Conservation (phyloP, 2,888 invertebrate genomes). For the Meteorus colon region DNA sequence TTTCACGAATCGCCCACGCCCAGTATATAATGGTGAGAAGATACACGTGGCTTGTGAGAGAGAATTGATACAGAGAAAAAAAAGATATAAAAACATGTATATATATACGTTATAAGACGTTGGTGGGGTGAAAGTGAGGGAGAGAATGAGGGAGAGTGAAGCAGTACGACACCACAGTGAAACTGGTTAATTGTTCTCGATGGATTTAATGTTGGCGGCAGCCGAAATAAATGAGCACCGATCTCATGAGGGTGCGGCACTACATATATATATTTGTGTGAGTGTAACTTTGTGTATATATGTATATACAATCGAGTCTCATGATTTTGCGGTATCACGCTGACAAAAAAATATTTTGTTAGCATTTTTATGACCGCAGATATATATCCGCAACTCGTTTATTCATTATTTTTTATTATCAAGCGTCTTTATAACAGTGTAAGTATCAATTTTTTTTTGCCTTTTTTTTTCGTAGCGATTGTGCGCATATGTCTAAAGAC, state of each 20-base stretch:
- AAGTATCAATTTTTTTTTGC: neutral
- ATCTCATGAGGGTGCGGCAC: conserved; percentile 47
- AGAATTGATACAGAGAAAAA: conserved; percentile 10
- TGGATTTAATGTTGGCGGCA: conserved; percentile 59
- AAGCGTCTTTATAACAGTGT: conserved; percentile 8
- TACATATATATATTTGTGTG: neutral
- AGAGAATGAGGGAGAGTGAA: neutral
- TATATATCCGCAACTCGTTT: conserved; percentile 9
- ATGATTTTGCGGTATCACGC: conserved; percentile 31
- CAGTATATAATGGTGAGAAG: conserved; percentile 12
- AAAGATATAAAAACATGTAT: conserved; percentile 14
- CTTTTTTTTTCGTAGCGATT: neutral
- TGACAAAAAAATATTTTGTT: conserved; percentile 19
- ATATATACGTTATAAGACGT: neutral
- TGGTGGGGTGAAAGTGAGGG: neutral
- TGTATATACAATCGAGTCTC: neutral
- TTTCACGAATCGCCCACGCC: conserved; percentile 45
- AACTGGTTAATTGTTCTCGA: conserved; percentile 61
- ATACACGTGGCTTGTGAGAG: neutral
- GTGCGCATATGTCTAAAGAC: neutral
- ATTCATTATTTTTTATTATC: conserved; percentile 23
- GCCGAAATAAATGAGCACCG: conserved; percentile 59
- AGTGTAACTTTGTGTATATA: conserved; percentile 25
- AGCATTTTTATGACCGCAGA: conserved; percentile 23
- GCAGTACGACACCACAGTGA: neutral